phyloP scores from a whole-genome alignment of 2,113 vertebrate genomes.

The Callithrix jacchus region DNA sequence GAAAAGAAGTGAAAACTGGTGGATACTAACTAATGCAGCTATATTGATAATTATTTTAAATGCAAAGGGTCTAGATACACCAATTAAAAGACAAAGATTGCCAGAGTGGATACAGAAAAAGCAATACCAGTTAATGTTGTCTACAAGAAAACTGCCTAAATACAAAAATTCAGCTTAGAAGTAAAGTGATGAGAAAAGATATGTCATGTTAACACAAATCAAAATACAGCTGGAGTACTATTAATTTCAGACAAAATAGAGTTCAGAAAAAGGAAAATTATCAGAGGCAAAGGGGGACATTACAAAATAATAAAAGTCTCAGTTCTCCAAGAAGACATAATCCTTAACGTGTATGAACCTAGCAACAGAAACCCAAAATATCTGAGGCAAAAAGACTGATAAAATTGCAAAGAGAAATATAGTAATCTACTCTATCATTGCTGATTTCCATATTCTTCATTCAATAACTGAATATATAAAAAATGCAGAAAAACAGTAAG shows the following conservation, averaged over 20 bases:
- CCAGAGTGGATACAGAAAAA: not conserved
- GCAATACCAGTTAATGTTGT: not conserved
- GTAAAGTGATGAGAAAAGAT: not conserved
- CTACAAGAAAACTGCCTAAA: not conserved
- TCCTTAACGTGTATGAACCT: not conserved
- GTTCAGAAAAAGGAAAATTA: not conserved
- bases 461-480: not conserved
- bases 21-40: not conserved
- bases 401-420: not conserved
- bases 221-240: not conserved
- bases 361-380: not conserved
- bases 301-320: not conserved
- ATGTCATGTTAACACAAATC: not conserved
- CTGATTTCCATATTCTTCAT: not conserved
- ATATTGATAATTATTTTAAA: not conserved
- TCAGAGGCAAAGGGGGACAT: not conserved
- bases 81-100: not conserved
- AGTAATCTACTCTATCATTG: not conserved
- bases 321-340: not conserved
- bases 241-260: not conserved
- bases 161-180: not conserved
- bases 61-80: not conserved
- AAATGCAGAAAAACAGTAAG: not conserved
- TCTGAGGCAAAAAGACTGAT: not conserved
- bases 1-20: not conserved